Evolutionary conservation across 2,888 invertebrate species (phyloP), one percentile per base, ranked within the genome.

Genomic region (Lasioglossum marginatum): DNA sequence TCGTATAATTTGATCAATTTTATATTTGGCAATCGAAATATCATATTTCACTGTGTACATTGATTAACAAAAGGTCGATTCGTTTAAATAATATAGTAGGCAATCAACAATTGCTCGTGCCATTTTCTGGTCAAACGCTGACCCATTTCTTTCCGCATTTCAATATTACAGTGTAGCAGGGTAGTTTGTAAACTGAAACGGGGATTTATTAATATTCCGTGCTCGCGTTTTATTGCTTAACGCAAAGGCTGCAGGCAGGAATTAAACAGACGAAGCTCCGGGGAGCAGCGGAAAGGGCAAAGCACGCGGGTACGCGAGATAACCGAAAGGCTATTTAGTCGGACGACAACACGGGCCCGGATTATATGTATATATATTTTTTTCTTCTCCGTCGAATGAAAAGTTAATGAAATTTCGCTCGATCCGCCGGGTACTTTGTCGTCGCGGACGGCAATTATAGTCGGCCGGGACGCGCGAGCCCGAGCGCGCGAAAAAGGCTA

Each of bases 401-500:
- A 66, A 66, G 66, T 34, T 31, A 66, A 66, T 66, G 66, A 66
- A 66, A 66, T 66, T 34, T 66, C 34, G 34, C 66, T 52, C 23
- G 57, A 40, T 19, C 57, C 57, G 31, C 27, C 45, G 23, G 23
- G 19, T n/a, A 34, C 66, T 66, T 66, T 66, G 66, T 66, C 66
- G 66, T 23, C 31, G 8, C 37, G n/a, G n/a, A 52, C 77, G 66
- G 34, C 40, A 31, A 76, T 76, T 77, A 34, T 48, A 66, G 34
- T 45, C 23, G 31, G 31, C 34, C 23, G 52, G 4, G 34, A 34
- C 27, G 66, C 77, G 63, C 37, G 63, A 31, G 31, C 23, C n/a
- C n/a, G n/a, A n/a, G n/a, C n/a, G 43, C 74, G 40, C 52, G 23
- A 45, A 76, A 78, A 78, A 71, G 71, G 52, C 40, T 27, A n/a